Evolutionary conservation across 2,888 invertebrate genomes (phyloP), one percentile per base, ranked within the genome.

Genomic region (Lucinisca nassula): DNA sequence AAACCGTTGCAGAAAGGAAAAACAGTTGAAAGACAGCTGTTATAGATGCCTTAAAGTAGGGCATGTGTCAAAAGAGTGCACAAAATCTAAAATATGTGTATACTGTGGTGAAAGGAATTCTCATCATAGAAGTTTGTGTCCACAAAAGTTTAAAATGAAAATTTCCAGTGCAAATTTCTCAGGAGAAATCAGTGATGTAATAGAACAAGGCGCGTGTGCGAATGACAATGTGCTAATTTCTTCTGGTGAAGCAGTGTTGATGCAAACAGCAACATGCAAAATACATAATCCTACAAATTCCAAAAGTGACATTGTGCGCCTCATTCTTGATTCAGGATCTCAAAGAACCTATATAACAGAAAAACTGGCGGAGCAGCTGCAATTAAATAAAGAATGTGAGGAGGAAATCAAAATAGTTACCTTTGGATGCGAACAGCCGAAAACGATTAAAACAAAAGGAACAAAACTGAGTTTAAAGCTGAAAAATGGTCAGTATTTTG

Each of bases 271-370:
- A n/a, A n/a, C n/a, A n/a, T n/a, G n/a, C n/a, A n/a, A n/a, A n/a
- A n/a, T n/a, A n/a, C 6, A 32, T 70, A 30, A 51, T 73, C 30
- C n/a, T 12, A 12, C 35, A 49, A 37, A 10, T 3, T 8, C 24
- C 14, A 72, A 37, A 24, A 24, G 51, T 21, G 24, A 40, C 2
- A 12, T 24, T 51, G 58, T 58, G 17, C 30, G 80, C n/a, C 51
- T 80, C 27, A 37, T 80, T 27, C 73, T 80, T 32, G 80, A 80
- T 35, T 80, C 51, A 17, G 80, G 73, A 35, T 80, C 80, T 49
- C 80, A 80, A 35, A 32, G 82, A 51, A 82, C 82, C 3, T 82
- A 83, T 27, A 37, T 78, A 3, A 45, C 80, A 45, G 70, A 85
- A 40, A 49, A 21, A 14, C 35, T 85, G 30, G 84, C 84, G 24